These are phyloP conservation scores for Leptarthrus brevirostris DNA, from an alignment of 2,888 invertebrate genomes.

Conservation along the genomic window DNA sequence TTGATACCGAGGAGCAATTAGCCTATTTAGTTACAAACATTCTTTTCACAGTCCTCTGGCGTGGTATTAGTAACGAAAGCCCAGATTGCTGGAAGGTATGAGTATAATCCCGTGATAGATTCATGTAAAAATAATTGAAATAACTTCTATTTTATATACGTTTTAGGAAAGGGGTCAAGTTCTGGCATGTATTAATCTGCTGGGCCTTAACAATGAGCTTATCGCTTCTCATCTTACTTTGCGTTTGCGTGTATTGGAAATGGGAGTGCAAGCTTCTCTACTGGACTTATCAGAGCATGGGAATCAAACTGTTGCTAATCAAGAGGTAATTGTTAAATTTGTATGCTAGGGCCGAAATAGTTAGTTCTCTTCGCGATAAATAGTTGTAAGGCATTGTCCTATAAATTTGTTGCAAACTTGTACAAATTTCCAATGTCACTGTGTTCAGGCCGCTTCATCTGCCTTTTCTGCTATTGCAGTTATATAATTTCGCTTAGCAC, in stretches of 20 bases:
- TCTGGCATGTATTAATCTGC: slow-evolving; percentile 71
- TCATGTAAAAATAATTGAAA: not conserved
- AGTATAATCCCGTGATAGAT: too few species aligned
- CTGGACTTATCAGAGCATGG: slow-evolving; percentile 71
- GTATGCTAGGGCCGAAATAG: too few species aligned
- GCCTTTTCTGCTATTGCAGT: too few species aligned
- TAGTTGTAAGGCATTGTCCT: too few species aligned
- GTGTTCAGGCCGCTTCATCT: too few species aligned
- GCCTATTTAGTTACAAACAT: slow-evolving; percentile 71
- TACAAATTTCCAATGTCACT: too few species aligned
- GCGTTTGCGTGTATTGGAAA: slow-evolving; percentile 71
- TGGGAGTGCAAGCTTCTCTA: slow-evolving; percentile 71
- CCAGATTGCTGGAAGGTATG: slow-evolving; percentile 71
- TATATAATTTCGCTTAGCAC: too few species aligned
- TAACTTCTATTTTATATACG: not conserved
- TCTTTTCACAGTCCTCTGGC: slow-evolving; percentile 72
- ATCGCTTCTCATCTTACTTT: slow-evolving; percentile 70
- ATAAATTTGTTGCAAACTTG: too few species aligned
- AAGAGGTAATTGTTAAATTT: slow-evolving; percentile 62
- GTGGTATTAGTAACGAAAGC: slow-evolving; percentile 71
- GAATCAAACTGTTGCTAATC: slow-evolving; percentile 65
- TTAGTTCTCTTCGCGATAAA: too few species aligned
- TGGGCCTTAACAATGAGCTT: slow-evolving; percentile 71
- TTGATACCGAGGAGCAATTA: slow-evolving; percentile 70
- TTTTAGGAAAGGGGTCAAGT: slow-evolving; percentile 70